These are phyloP conservation scores for Listrodromus nycthemerus DNA, from an alignment of 2,888 invertebrate genomes.

Conservation along the genomic window DNA sequence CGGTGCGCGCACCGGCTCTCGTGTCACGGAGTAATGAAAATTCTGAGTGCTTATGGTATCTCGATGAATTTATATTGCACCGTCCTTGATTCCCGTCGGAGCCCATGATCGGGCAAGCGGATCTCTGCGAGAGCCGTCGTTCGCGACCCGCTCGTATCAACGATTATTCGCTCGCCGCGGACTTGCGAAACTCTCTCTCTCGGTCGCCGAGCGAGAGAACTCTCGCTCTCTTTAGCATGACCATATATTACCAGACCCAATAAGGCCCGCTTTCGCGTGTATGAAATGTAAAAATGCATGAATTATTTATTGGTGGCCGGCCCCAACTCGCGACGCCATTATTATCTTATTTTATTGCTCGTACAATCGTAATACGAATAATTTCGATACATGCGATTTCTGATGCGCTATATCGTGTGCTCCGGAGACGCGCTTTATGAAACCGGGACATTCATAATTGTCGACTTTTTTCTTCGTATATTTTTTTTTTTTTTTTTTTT, in stretches of 20 bases:
- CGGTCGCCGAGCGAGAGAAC: neutral
- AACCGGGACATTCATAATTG: conserved; percentile 61
- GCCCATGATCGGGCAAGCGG: conserved; percentile 40
- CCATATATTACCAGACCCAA: conserved; percentile 67
- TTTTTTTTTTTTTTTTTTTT: conserved; percentile 4
- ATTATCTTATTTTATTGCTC: conserved; percentile 70
- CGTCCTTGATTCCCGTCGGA: conserved; percentile 63
- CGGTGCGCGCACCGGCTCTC: conserved; percentile 50
- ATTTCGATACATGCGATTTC: conserved; percentile 61
- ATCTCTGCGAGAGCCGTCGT: conserved; percentile 42
- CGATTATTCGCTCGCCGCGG: conserved; percentile 45
- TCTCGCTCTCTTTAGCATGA: conserved; percentile 44
- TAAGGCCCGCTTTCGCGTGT: conserved; percentile 67
- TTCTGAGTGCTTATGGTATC: conserved; percentile 66
- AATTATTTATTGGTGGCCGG: conserved; percentile 65
- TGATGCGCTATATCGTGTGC: neutral
- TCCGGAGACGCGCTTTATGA: conserved; percentile 32
- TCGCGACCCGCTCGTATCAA: conserved; percentile 38
- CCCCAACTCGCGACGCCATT: conserved; percentile 59
- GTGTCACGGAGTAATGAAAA: conserved; percentile 68
- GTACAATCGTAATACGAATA: conserved; percentile 69
- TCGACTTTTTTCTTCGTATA: conserved; percentile 40
- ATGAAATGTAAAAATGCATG: conserved; percentile 68
- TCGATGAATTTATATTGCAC: conserved; percentile 70
- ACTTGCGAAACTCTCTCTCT: conserved; percentile 47